These are phyloP conservation scores for Harpegnathos saltator DNA, from an alignment of 1,140 invertebrate genomes.

Conservation along the genomic window DNA sequence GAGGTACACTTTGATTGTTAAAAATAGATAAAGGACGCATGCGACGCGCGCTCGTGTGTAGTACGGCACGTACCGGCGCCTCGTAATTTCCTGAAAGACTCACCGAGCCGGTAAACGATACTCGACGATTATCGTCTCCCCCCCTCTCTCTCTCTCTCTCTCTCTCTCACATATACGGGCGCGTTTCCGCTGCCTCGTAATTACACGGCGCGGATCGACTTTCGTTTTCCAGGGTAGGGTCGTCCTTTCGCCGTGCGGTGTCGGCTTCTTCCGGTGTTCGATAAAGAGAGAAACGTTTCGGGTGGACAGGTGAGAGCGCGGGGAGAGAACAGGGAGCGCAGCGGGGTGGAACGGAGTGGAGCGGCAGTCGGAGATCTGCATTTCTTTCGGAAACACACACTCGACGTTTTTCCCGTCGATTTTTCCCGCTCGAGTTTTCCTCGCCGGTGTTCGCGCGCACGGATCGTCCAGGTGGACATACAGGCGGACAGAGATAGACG, in stretches of 20 bases:
- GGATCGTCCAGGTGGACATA: neutral
- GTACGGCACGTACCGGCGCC: neutral
- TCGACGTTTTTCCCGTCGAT: slow-evolving; percentile 13
- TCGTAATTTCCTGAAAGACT: neutral
- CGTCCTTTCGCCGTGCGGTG: slow-evolving; percentile 52
- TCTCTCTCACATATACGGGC: no score
- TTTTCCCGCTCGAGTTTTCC: slow-evolving; percentile 6
- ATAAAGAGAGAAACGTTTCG: slow-evolving; percentile 33
- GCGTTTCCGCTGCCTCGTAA: slow-evolving; percentile 11
- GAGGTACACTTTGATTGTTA: no score
- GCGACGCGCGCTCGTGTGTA: neutral
- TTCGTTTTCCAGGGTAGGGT: slow-evolving; percentile 62
- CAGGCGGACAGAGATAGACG: neutral
- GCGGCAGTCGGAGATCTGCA: neutral
- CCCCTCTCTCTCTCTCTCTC: no score
- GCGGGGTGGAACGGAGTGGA: neutral
- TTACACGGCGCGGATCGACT: slow-evolving; percentile 38
- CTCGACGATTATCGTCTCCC: neutral
- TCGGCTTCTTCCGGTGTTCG: slow-evolving; percentile 52
- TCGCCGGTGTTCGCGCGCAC: neutral
- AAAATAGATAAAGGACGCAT: no score
- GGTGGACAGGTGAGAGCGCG: slow-evolving; percentile 1
- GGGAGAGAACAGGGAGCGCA: neutral
- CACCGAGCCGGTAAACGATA: neutral
- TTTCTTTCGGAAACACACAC: slow-evolving; percentile 32